Base-by-base conservation (phyloP, 2,113 vertebrate species). In the Myotis lucifugus region DNA sequence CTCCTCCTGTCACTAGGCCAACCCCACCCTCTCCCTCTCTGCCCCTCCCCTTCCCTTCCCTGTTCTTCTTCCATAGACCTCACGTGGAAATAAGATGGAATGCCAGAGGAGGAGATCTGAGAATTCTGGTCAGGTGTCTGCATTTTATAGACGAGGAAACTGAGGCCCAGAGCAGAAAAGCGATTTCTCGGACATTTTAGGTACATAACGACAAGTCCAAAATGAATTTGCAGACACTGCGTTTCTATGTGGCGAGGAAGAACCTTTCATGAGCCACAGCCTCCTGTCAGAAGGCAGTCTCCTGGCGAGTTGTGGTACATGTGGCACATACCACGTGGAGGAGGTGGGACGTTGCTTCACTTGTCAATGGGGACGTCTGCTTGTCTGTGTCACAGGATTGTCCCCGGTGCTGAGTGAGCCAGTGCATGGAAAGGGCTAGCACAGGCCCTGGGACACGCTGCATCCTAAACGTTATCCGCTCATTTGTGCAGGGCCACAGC, bases 221-320 rank as follows among this genome's bases (percentile, higher is more conserved):
- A 27, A 64, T 0, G 14, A 23, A 66, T 54, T 11, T n/a, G 46
- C 7, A 82, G 21, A 64, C 56, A 42, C 3, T 19, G 17, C n/a
- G 78, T 46, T 84, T 90, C 19, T 23, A 29, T n/a, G 32, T 12
- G 64, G 61, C 2, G 9, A 25, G n/a, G 13, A 34, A 79, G 50
- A 85, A 34, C 25, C 6, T 66, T 46, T 48, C 37, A 48, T 34
- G 64, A 50, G 52, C 79, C 4, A 23, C 21, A 2, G 6, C 15
- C 14, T 40, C 17, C 3, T 23, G 3, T 0, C 27, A 9, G 7
- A 3, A 72, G 27, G 32, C 21, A n/a, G 9, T 32, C 4, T 69
- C 1, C 11, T 12, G 21, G 4, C 0, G 14, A 46, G 25, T 8
- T n/a, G 4, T 1, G 32, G 54, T 2, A 11, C 12, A 0, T 3